phyloP scores from a whole-genome alignment of 2,797 vertebrate genomes.

The Bradypodion pumilum region DNA sequence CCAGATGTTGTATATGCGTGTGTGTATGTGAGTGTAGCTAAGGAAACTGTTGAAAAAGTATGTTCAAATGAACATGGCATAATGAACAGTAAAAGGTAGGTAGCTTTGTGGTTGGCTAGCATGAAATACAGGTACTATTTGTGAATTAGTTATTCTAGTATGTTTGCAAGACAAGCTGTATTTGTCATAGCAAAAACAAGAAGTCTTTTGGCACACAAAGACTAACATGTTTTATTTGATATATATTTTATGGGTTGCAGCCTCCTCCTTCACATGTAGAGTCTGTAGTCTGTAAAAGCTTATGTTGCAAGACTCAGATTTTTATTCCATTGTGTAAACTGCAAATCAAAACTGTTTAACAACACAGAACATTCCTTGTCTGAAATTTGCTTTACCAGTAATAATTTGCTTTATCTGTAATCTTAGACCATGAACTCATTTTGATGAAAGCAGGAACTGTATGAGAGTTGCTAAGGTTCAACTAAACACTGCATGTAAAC shows the following conservation, averaged over 20 bases:
- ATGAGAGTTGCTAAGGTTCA: too few species aligned
- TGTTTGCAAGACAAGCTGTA: too few species aligned
- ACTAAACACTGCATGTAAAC: not conserved
- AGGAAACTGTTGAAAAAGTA: conserved; percentile 57
- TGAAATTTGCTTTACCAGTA: not conserved
- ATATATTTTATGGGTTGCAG: too few species aligned
- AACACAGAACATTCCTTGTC: not conserved
- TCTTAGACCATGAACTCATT: not conserved
- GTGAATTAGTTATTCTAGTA: not conserved
- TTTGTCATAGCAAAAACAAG: too few species aligned
- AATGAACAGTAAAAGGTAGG: conserved; percentile 28
- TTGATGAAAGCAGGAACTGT: not conserved
- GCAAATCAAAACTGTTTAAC: not conserved
- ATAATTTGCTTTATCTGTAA: too few species aligned
- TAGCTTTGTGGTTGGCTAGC: not conserved
- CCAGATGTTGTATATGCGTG: conserved; percentile 49
- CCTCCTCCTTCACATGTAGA: too few species aligned
- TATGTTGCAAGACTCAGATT: too few species aligned
- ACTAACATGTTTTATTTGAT: too few species aligned
- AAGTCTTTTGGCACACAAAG: too few species aligned
- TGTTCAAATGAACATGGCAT: conserved; percentile 51
- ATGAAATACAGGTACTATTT: not conserved
- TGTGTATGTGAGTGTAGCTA: conserved; percentile 48
- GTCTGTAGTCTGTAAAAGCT: too few species aligned
- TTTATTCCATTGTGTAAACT: not conserved